phyloP scores from a whole-genome alignment of 2,888 invertebrate species.

The Thymelicus lineola region DNA sequence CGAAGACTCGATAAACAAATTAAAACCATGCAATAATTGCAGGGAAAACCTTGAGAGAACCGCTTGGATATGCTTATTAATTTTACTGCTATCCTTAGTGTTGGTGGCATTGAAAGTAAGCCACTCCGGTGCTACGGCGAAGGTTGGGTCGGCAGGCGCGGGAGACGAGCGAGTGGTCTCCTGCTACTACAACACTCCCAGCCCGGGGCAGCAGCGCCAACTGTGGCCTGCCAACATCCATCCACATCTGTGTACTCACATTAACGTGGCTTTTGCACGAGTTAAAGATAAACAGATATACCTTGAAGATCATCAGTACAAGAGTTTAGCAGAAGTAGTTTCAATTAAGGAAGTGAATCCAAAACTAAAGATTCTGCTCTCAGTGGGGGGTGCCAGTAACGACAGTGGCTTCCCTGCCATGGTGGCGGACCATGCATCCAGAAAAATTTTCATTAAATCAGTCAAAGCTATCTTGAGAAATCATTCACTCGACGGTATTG shows the following conservation, averaged over 20 bases:
- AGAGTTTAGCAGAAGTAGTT: constrained; percentile 70
- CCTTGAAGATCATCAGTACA: constrained; percentile 73
- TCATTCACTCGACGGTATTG: constrained; percentile 88
- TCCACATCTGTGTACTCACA: constrained; percentile 92
- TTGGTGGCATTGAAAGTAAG: not conserved
- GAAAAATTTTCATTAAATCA: constrained; percentile 87
- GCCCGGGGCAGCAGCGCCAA: constrained; percentile 49
- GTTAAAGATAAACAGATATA: constrained; percentile 86
- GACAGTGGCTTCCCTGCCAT: constrained; percentile 88
- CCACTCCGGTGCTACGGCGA: not conserved
- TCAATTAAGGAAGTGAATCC: constrained; percentile 86
- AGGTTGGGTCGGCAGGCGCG: not conserved
- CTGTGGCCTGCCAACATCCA: constrained; percentile 86
- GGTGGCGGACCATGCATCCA: constrained; percentile 88
- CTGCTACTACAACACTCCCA: constrained; percentile 89
- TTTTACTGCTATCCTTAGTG: not conserved
- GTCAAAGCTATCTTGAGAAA: constrained; percentile 80
- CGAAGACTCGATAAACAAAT: not conserved
- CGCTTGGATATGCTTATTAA: not conserved
- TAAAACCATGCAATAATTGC: not conserved
- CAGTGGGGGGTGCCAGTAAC: constrained; percentile 88
- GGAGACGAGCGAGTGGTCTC: constrained; percentile 63
- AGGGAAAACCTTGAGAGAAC: not conserved
- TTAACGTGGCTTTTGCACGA: constrained; percentile 91
- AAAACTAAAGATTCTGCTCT: constrained; percentile 90